These are phyloP conservation scores for Meloe dianella DNA, from an alignment of 2,888 invertebrate genomes.

Conservation along the genomic window DNA sequence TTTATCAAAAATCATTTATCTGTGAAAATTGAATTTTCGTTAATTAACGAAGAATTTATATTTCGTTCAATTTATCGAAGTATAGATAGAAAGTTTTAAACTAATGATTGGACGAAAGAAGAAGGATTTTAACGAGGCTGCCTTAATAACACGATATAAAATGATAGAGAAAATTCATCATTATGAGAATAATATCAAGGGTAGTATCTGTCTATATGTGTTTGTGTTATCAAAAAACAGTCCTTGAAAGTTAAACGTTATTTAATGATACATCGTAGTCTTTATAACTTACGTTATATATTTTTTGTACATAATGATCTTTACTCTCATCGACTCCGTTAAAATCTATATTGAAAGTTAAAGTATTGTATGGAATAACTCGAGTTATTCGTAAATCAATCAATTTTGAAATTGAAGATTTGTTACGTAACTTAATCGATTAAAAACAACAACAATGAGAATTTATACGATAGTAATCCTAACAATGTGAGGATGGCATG, in stretches of 20 bases:
- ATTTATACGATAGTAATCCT: not conserved
- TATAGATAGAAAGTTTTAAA: not conserved
- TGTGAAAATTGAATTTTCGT: conserved; percentile 6
- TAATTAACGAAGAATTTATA: not conserved
- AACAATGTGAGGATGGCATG: not conserved
- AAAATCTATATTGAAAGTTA: not conserved
- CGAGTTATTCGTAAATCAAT: not conserved
- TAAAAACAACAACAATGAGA: not conserved
- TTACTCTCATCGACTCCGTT: not conserved
- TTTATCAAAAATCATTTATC: no score
- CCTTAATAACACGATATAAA: not conserved
- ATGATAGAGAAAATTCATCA: conserved; percentile 3
- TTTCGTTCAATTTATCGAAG: not conserved
- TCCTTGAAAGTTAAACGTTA: conserved; percentile 1
- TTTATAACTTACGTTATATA: not conserved
- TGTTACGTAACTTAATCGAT: not conserved
- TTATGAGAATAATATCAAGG: conserved; percentile 7
- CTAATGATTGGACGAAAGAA: not conserved
- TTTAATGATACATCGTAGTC: conserved; percentile 3
- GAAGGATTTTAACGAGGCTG: conserved; percentile 26
- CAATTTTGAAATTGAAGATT: not conserved
- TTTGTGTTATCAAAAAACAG: not conserved
- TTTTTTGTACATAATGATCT: not conserved
- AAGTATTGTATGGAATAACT: not conserved
- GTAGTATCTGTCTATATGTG: not conserved